Conservation (phyloP, 2,113 vertebrate species). For the Pavo muticus region DNA sequence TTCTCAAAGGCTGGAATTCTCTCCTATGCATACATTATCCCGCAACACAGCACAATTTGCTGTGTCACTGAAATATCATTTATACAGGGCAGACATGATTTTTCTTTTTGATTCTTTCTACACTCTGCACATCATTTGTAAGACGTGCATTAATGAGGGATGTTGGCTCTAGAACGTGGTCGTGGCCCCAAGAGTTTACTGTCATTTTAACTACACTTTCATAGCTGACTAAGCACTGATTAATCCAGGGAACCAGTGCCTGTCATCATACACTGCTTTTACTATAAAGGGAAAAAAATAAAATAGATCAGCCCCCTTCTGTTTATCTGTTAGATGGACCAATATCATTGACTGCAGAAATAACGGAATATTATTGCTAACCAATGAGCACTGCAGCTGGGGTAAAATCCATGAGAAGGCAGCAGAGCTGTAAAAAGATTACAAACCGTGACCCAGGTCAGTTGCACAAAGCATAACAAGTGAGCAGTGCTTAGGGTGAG, state of each 20-base stretch:
- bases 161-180: rapidly evolving
- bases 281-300: not conserved
- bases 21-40: rapidly evolving
- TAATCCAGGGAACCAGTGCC: not conserved
- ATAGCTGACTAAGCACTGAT: not conserved
- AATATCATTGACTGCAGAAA: not conserved
- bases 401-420: not conserved
- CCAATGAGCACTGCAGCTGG: not conserved
- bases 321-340: rapidly evolving
- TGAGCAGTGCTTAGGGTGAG: not conserved
- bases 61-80: rapidly evolving
- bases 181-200: not conserved
- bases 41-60: not conserved
- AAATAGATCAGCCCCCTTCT: not conserved
- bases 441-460: not conserved
- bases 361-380: not conserved
- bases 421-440: not conserved
- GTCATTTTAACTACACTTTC: not conserved
- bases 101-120: not conserved
- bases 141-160: rapidly evolving
- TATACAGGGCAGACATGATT: rapidly evolving
- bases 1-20: not conserved
- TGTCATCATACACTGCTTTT: not conserved
- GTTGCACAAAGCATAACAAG: not conserved
- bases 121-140: not conserved